Conservation (phyloP, 2,888 invertebrate species). For the Kryphioiulus occultus region DNA sequence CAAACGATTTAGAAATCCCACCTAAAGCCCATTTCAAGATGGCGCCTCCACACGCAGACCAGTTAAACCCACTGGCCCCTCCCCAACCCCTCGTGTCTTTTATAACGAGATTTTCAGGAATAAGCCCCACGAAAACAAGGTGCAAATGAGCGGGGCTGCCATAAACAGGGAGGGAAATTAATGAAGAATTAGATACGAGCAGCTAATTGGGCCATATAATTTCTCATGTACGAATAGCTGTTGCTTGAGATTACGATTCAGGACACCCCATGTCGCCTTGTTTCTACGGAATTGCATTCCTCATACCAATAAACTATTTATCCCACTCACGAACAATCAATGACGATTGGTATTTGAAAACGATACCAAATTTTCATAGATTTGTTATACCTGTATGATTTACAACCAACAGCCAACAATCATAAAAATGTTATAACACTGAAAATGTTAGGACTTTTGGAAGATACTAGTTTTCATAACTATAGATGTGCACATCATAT, state of each 20-base stretch:
- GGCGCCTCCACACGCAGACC: not conserved
- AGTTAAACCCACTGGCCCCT: not conserved
- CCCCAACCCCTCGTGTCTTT: not conserved
- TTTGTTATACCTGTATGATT: not conserved
- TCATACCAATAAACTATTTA: not conserved
- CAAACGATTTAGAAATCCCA: not conserved
- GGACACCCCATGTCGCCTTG: not conserved
- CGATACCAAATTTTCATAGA: not conserved
- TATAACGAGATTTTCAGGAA: not conserved
- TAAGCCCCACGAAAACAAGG: not conserved
- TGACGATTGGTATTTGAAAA: not conserved
- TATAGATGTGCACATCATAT: no score
- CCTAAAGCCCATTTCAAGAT: constrained; percentile 7
- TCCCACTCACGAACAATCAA: not conserved
- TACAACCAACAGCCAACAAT: not conserved
- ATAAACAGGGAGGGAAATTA: not conserved
- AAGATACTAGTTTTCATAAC: no score
- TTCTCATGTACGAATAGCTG: not conserved
- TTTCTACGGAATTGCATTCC: not conserved
- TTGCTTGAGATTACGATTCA: not conserved
- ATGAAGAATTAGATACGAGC: constrained; percentile 19
- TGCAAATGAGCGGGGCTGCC: not conserved
- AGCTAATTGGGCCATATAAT: constrained; percentile 24
- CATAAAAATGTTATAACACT: no score
- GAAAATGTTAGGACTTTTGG: no score